Evolutionary conservation across 2,888 invertebrate genomes (phyloP).

Genomic region (Lycocerus yunnanus): DNA sequence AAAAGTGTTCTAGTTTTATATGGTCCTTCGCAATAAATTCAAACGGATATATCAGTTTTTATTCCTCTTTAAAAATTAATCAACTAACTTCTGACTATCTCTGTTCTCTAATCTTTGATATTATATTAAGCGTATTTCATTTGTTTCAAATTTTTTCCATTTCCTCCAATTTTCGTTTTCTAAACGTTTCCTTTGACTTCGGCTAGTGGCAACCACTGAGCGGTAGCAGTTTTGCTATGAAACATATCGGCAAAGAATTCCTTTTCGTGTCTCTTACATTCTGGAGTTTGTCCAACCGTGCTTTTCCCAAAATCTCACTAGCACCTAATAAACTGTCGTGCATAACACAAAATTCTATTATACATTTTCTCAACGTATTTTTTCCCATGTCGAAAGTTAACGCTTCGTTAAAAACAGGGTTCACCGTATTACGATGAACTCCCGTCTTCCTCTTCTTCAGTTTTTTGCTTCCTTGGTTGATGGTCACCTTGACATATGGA

Average conservation of each 20-base stretch:
- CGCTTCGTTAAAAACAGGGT: conserved; percentile 61
- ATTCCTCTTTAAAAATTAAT: background rate
- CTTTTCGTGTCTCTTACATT: conserved; percentile 56
- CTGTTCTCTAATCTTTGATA: background rate
- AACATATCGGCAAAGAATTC: conserved; percentile 63
- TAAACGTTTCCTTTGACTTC: conserved; percentile 44
- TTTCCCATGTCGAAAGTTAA: conserved; percentile 58
- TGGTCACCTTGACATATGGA: conserved; percentile 58
- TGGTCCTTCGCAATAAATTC: background rate
- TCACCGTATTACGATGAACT: conserved; percentile 57
- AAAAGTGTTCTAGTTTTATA: background rate
- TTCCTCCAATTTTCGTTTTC: background rate
- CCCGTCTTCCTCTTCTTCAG: conserved; percentile 59
- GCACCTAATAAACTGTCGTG: conserved; percentile 66
- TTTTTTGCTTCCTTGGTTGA: conserved; percentile 55
- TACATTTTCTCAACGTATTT: conserved; percentile 61
- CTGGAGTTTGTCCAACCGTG: conserved; percentile 59
- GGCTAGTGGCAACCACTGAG: conserved; percentile 63
- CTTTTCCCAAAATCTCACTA: conserved; percentile 61
- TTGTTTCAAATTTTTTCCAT: background rate
- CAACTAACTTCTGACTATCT: background rate
- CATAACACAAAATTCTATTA: conserved; percentile 63
- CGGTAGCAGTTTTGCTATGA: conserved; percentile 62
- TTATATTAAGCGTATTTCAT: background rate
- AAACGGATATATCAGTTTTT: background rate